Evolutionary conservation across 2,888 invertebrate genomes (phyloP).

Genomic region (Tachina lurida): DNA sequence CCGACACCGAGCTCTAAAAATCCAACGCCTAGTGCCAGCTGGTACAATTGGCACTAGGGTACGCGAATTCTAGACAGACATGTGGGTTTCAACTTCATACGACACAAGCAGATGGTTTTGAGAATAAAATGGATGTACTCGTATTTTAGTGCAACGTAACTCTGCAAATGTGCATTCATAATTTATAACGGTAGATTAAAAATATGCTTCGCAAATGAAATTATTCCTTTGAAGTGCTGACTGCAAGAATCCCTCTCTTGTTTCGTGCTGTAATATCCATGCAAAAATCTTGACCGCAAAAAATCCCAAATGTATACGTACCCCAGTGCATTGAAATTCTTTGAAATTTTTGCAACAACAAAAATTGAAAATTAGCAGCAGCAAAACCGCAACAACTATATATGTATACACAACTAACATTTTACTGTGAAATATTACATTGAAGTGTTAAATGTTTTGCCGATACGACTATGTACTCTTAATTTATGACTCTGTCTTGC

Average conservation of each 20-base stretch:
- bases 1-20: too few relatives aligned
- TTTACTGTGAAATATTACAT: slow-evolving; percentile 57
- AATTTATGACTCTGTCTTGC: slow-evolving; percentile 30
- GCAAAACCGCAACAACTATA: neutral
- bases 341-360: neutral
- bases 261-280: neutral
- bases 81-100: too few relatives aligned
- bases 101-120: too few relatives aligned
- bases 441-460: slow-evolving; percentile 51
- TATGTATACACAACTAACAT: neutral
- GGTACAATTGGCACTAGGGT: too few relatives aligned
- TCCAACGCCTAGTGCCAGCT: rapidly evolving
- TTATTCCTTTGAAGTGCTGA: neutral
- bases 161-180: too few relatives aligned
- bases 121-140: too few relatives aligned
- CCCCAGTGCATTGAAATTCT: neutral
- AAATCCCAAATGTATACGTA: slow-evolving; percentile 14
- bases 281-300: slow-evolving; percentile 42
- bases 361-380: neutral
- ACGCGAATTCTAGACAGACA: too few relatives aligned
- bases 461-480: neutral
- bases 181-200: neutral
- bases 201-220: neutral
- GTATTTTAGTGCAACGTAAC: too few relatives aligned
- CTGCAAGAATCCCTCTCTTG: too few relatives aligned